Conservation (phyloP, 23 tunicate genomes). For the Ascidia mentula region DNA sequence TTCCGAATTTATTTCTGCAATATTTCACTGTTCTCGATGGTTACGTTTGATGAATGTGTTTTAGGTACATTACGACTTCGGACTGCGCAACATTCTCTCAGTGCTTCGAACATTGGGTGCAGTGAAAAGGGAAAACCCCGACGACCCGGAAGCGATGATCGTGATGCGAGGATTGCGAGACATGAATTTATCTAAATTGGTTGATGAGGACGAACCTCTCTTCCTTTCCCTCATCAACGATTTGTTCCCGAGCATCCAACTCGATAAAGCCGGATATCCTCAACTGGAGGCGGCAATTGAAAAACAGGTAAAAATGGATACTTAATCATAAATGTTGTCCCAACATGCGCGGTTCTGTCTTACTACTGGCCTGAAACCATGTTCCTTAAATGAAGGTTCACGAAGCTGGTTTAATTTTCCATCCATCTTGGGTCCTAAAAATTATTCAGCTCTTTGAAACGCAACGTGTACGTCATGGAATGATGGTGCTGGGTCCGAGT, state of each 20-base stretch:
- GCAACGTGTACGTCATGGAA: constrained; percentile 86
- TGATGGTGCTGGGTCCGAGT: constrained; percentile 93
- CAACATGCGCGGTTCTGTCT: background rate
- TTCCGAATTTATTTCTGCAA: background rate
- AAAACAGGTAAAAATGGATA: constrained; percentile 36
- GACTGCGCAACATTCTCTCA: constrained; percentile 81
- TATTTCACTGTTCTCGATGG: background rate
- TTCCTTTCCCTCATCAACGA: constrained; percentile 93
- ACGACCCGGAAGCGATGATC: constrained; percentile 76
- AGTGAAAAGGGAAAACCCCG: constrained; percentile 72
- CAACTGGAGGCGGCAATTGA: constrained; percentile 82
- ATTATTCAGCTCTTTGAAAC: constrained; percentile 83
- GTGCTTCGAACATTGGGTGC: constrained; percentile 85
- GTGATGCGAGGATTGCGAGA: constrained; percentile 85
- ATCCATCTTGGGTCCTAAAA: constrained; percentile 70
- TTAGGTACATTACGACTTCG: constrained; percentile 89
- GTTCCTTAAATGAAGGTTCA: constrained; percentile 22
- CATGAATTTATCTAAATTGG: constrained; percentile 86
- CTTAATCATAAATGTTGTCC: too few species aligned
- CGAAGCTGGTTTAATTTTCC: constrained; percentile 54
- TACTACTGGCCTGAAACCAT: background rate
- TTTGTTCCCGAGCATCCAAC: constrained; percentile 77
- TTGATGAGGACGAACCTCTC: constrained; percentile 91
- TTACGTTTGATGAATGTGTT: background rate
- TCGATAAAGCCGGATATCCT: constrained; percentile 86